phyloP scores from a whole-genome alignment of 92 coral and sea anemone species.

The Anthopleura xanthogrammica region DNA sequence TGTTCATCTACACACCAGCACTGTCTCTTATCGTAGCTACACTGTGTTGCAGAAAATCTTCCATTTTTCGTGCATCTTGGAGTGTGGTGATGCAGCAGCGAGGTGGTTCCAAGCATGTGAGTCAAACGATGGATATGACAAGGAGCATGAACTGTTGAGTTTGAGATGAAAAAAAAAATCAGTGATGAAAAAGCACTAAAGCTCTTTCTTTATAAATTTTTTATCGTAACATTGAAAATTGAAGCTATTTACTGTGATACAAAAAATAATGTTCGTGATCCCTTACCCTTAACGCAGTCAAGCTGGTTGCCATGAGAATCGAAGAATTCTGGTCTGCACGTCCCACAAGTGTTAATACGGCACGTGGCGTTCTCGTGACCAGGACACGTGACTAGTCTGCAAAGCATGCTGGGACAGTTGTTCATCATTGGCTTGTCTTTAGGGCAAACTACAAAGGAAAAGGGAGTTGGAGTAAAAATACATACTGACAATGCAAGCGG shows the following conservation, averaged over 20 bases:
- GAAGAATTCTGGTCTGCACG: constrained; percentile 52
- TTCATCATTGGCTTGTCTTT: constrained; percentile 41
- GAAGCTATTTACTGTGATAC: too few species aligned
- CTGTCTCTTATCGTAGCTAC: neutral
- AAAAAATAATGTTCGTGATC: too few species aligned
- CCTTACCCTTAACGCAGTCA: constrained; percentile 8
- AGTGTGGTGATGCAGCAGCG: neutral
- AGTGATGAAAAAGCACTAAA: neutral
- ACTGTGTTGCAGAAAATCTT: constrained; percentile 34
- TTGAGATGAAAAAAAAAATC: neutral
- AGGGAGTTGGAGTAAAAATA: neutral
- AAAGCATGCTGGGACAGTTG: constrained; percentile 44
- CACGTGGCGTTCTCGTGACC: constrained; percentile 24
- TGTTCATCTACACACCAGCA: constrained; percentile 57
- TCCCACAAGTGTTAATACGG: constrained; percentile 53
- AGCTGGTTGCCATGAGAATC: constrained; percentile 25
- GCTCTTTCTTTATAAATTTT: too few species aligned
- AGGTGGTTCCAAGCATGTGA: too few species aligned
- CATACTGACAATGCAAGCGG: neutral
- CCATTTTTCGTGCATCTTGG: constrained; percentile 45
- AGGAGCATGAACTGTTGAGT: neutral
- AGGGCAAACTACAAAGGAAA: constrained; percentile 41
- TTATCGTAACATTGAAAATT: too few species aligned
- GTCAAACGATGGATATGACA: constrained; percentile 1
- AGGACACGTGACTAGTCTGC: constrained; percentile 38